Evolutionary conservation across 2,113 vertebrate species (phyloP).

Genomic region (Cephalopterus ornatus): DNA sequence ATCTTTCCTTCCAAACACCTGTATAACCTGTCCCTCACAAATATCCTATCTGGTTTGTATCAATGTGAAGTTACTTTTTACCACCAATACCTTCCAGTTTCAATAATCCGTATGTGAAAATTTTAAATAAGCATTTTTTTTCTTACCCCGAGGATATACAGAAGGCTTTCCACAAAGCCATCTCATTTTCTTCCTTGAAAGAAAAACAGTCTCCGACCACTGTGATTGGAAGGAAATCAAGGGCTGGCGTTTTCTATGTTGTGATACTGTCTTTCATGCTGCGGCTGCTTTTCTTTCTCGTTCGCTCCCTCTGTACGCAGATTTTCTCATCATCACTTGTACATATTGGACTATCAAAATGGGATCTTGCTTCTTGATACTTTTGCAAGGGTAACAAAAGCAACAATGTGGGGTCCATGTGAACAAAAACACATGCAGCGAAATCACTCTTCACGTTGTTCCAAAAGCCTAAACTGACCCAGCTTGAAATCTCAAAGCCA

Average conservation of each 20-base stretch:
- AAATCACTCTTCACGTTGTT: not conserved
- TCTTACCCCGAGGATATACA: not conserved
- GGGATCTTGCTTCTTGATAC: not conserved
- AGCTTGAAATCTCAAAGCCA: not conserved
- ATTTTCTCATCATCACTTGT: not conserved
- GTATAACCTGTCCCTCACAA: not conserved
- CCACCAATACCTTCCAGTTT: not conserved
- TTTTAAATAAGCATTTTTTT: conserved; percentile 8
- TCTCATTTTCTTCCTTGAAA: not conserved
- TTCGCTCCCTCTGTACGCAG: not conserved
- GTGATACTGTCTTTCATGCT: not conserved
- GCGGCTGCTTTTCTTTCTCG: not conserved
- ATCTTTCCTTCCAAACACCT: conserved; percentile 3
- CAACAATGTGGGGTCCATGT: not conserved
- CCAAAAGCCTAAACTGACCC: not conserved
- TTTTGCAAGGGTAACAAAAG: not conserved
- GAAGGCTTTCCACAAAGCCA: not conserved
- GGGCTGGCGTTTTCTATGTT: not conserved
- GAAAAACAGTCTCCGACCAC: not conserved
- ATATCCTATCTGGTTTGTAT: not conserved
- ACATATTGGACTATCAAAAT: not conserved
- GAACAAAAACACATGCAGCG: not conserved
- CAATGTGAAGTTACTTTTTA: not conserved
- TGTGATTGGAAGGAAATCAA: not conserved
- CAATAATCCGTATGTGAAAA: conserved; percentile 1